Evolutionary conservation across 2,888 invertebrate species (phyloP).

Genomic region (Esperia sulphurella): DNA sequence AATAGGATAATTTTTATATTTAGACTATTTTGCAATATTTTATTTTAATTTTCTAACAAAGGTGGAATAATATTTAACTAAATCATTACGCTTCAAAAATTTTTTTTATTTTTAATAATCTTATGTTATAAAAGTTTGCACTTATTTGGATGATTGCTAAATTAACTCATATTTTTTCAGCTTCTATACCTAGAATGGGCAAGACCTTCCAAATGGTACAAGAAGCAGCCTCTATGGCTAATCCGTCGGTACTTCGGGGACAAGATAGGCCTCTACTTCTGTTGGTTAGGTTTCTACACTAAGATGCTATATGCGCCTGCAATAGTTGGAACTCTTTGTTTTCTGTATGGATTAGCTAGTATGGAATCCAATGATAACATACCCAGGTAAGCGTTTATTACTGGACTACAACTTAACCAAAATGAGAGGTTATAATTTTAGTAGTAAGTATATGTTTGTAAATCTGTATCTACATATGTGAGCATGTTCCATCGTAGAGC

Average conservation of each 20-base stretch:
- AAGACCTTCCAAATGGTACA: conserved; percentile 92
- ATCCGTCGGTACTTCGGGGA: conserved; percentile 94
- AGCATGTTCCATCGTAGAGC: no score
- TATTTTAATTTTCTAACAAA: no score
- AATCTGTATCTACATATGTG: no score
- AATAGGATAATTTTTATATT: no score
- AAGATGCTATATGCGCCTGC: conserved; percentile 93
- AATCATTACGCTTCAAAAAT: no score
- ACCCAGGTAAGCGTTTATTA: conserved; percentile 78
- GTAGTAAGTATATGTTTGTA: no score
- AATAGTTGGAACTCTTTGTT: conserved; percentile 90
- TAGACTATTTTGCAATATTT: no score
- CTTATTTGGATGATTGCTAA: neutral
- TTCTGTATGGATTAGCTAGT: conserved; percentile 90
- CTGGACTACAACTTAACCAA: no score
- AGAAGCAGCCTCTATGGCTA: conserved; percentile 94
- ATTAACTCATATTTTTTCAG: conserved; percentile 54
- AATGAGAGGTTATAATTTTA: no score
- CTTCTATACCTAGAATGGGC: conserved; percentile 96
- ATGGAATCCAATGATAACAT: conserved; percentile 91
- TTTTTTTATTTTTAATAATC: no score
- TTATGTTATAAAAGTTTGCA: neutral
- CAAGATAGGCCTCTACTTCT: conserved; percentile 94
- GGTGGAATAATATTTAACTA: no score
- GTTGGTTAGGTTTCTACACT: conserved; percentile 96